Evolutionary conservation across 2,797 vertebrate genomes (phyloP), one percentile per base, ranked within the genome.

Genomic region (Pipistrellus pygmaeus): DNA sequence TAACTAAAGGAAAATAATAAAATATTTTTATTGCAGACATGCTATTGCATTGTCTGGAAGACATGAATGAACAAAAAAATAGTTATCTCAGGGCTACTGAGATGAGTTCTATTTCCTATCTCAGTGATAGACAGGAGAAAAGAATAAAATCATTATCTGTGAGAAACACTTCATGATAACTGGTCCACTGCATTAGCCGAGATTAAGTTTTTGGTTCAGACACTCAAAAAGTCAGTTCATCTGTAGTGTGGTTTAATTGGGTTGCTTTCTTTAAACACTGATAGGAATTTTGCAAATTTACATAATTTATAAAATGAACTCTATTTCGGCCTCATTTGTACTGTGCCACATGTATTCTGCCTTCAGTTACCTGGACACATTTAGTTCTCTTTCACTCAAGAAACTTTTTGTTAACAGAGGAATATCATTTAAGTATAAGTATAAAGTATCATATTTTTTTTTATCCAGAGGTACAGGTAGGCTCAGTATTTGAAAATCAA

Each of bases 221-320:
- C 11, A 13, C 30, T 81, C 66, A 25, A 77, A 66, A 27, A 21
- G 4, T 75, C 66, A 76, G 51, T 41, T 84, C 78, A 88, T 23
- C 18, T 25, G n/a, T 25, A 32, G 2, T 48, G 51, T 76, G 17
- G 57, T 44, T 53, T 89, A 78, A 84, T 12, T 73, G 68, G 13
- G 14, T 48, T 80, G 27, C 38, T 77, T 82, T 60, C 5, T 93
- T 78, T 85, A 78, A 89, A 86, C 7, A 41, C 1, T 60, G 46
- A 93, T 46, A 46, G 9, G 51, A 44, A 83, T 57, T 83, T 53
- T 80, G 18, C 32, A 78, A 80, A 27, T 89, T 53, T 51, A 48
- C 48, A 64, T 87, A 66, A 94, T 35, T 91, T 80, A 75, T 55
- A 57, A 90, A 73, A 85, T 51, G 12, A 90, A 80, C 41, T 51